Base-by-base conservation (phyloP, 1,140 invertebrate genomes). In the Ostrea denselamellosa region DNA sequence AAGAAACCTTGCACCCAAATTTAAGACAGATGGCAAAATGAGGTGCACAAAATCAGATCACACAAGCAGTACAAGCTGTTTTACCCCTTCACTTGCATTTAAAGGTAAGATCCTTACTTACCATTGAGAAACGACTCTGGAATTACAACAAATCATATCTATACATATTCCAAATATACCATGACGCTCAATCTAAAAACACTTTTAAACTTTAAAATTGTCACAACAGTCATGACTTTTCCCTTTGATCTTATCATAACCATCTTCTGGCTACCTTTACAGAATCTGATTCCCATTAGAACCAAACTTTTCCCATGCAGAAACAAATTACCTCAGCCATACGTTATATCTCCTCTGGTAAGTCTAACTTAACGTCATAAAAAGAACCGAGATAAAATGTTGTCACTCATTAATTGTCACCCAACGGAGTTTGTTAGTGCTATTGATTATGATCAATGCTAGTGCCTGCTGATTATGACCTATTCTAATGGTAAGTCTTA, bases 51-150 rank as follows among this genome's bases (percentile, higher is more conserved):
- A n/a, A 71, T 25, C 17, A 22, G 28, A 77, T 34, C 68, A 77
- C 68, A 34, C 68, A 77, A 10, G 14, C 25, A 77, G 68, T 4
- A 10, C 68, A 28, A 77, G 68, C 5, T 10, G 25, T 12, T 28
- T 22, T 34, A 25, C 25, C 68, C 68, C 68, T 44, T 8, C 28
- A 34, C 25, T 28, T 9, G 68, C 68, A 9, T 1, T 28, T 17
- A 77, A 34, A 12, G 25, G n/a, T n/a, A 25, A 14, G 68, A 9
- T 77, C 68, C 25, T 17, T 77, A 77, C 68, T 77, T 77, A 77
- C 68, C 68, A 34, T 3, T 28, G 68, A 77, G 68, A 77, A 77
- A 25, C 68, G 68, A 77, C 68, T 77, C 68, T 77, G 68, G 68
- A 77, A 77, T 34, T 77, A 77, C 28, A 77, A 77, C 68, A 77